These are phyloP conservation scores for Cheilosia soror DNA, from an alignment of 2,888 invertebrate species.

Conservation along the genomic window DNA sequence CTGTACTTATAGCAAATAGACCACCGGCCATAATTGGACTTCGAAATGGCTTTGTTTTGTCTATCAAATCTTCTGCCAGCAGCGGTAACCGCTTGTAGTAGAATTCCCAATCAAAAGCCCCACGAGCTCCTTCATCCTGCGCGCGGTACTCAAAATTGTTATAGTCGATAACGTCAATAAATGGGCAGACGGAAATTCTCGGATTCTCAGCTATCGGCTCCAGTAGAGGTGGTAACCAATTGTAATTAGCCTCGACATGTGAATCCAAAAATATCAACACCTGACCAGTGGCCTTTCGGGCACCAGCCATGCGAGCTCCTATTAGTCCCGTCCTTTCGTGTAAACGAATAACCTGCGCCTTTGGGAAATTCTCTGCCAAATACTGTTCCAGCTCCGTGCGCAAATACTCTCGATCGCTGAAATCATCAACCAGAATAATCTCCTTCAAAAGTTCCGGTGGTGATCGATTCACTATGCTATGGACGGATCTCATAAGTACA, in stretches of 20 bases:
- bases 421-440: conserved; percentile 95
- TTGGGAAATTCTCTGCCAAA: conserved; percentile 88
- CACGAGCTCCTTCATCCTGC: conserved; percentile 96
- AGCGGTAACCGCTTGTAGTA: conserved; percentile 97
- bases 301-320: conserved; percentile 94
- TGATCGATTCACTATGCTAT: conserved; percentile 93
- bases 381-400: conserved; percentile 90
- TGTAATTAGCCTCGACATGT: conserved; percentile 95
- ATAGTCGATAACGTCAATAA: conserved; percentile 97
- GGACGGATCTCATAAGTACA: conserved; percentile 91
- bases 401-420: conserved; percentile 90
- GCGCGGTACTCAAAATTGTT: conserved; percentile 96
- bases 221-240: conserved; percentile 96
- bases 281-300: conserved; percentile 90
- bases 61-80: conserved; percentile 80
- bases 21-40: conserved; percentile 99
- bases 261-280: conserved; percentile 95
- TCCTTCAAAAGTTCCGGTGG: conserved; percentile 93
- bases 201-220: conserved; percentile 95
- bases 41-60: conserved; percentile 84
- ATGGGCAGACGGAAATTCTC: conserved; percentile 96
- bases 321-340: conserved; percentile 92
- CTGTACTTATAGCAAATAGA: conserved; percentile 95
- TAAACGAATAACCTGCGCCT: conserved; percentile 91
- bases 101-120: conserved; percentile 99